Evolutionary conservation across 2,797 vertebrate genomes (phyloP).

Genomic region (Diplodus sargus): DNA sequence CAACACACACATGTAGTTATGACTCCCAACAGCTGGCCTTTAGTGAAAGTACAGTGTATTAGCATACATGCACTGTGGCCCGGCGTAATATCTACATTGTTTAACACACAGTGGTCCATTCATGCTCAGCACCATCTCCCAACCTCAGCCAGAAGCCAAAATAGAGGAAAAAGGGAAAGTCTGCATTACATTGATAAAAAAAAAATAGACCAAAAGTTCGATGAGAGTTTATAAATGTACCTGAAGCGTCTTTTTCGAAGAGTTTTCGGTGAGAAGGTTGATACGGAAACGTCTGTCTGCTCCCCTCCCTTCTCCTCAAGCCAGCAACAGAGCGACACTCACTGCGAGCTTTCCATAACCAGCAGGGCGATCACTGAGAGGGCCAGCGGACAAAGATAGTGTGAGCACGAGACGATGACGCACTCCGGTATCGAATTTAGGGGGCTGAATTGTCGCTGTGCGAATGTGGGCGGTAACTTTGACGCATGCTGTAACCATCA

Average conservation of each 20-base stretch:
- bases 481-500: no score
- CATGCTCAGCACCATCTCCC: constrained; percentile 37
- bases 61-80: neutral
- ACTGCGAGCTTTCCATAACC: neutral
- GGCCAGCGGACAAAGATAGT: neutral
- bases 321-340: neutral
- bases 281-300: neutral
- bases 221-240: constrained; percentile 26
- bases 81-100: neutral
- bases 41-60: no score
- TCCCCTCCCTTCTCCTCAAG: constrained; percentile 24
- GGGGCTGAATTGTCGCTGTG: no score
- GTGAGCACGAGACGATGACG: neutral
- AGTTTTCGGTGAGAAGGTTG: neutral
- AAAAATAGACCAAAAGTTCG: neutral
- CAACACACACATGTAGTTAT: no score
- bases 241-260: constrained; percentile 1
- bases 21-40: no score
- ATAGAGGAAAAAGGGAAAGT: no score
- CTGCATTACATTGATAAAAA: rapidly evolving
- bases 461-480: constrained; percentile 5
- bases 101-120: constrained; percentile 47
- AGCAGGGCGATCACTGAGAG: neutral
- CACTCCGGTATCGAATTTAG: neutral
- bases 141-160: neutral